A percentile compares a stretch with the other conserved stretches of the same genome.
These are phyloP conservation scores for Bos indicus DNA, from an alignment of 2,113 vertebrate genomes.

Conservation along the genomic window DNA sequence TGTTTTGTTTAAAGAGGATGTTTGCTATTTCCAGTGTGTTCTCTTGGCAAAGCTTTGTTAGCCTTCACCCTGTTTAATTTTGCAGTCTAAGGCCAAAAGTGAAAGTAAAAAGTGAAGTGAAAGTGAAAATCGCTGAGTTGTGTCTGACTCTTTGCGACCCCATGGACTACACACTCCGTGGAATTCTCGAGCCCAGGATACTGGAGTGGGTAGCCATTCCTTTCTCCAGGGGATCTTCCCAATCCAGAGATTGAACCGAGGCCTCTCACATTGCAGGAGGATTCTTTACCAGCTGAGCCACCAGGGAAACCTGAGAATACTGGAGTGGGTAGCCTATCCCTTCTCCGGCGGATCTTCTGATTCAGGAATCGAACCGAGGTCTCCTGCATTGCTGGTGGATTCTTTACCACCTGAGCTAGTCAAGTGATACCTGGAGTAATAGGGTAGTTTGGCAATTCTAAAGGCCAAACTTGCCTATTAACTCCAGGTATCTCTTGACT, in stretches of 20 bases:
- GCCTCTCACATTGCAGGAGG: not conserved
- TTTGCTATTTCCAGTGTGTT: not conserved
- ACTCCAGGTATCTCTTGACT: not conserved
- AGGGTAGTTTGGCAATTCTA: not conserved
- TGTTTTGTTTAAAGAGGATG: not conserved
- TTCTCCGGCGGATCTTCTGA: accelerated
- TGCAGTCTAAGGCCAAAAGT: not conserved
- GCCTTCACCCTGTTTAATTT: not conserved
- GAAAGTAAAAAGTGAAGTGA: not conserved
- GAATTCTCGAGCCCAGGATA: not conserved
- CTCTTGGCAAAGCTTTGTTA: not conserved
- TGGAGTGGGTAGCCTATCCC: not conserved
- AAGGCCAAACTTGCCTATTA: not conserved
- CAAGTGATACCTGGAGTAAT: not conserved
- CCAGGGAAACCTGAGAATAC: not conserved
- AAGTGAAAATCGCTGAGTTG: not conserved
- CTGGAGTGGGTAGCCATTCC: not conserved
- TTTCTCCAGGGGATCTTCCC: not conserved
- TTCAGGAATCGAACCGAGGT: not conserved
- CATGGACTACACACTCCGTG: not conserved
- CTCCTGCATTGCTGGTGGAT: not conserved
- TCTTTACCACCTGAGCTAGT: not conserved
- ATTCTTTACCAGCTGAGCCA: not conserved
- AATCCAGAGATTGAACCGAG: not conserved
- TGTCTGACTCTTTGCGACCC: not conserved